Base-by-base conservation (phyloP, 2,888 invertebrate species). In the Gordius sp. region DNA sequence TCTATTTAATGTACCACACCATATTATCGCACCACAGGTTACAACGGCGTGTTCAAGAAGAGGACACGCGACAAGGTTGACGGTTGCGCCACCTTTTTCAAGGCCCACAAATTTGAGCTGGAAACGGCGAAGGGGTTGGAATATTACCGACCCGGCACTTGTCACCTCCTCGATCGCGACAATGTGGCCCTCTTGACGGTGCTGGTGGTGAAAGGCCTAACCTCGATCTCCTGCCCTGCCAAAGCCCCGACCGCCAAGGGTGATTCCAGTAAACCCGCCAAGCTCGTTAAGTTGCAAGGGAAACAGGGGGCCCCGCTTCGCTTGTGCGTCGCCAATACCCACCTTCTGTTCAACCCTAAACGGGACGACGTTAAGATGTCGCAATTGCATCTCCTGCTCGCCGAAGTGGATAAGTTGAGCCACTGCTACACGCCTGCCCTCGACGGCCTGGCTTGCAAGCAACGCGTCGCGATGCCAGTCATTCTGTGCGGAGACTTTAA, bases 401-500 rank as follows among this genome's bases (percentile, higher is more conserved):
- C 82, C 0, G 83, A 86, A 69, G 72, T 97, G 2, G 82, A 85
- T 62, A 73, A 79, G 63, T 75, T 83, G 62, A 77, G 64, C 1
- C 57, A 52, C 13, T 13, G 18, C 13, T n/a, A n/a, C n/a, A n/a
- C n/a, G n/a, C n/a, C n/a, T n/a, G n/a, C n/a, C n/a, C n/a, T n/a
- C n/a, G n/a, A n/a, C n/a, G n/a, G 52, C 13, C 8, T 20, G 24
- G n/a, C 8, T 8, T 4, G 52, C 20, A 4, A 20, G 52, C 52
- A 25, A 13, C 2, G 16, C 41, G 52, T 1, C 41, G 25, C 1
- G 28, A 39, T 8, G 61, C 86, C 89, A 0, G 75, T 83, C 2
- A 77, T 97, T 59, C 62, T 93, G 60, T 80, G 83, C 2, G 97
- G 97, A 0, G 97, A 97, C 69, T 81, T 93, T 60, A 97, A 93